phyloP scores from a whole-genome alignment of 2,888 invertebrate species.

The Polyommatus icarus region DNA sequence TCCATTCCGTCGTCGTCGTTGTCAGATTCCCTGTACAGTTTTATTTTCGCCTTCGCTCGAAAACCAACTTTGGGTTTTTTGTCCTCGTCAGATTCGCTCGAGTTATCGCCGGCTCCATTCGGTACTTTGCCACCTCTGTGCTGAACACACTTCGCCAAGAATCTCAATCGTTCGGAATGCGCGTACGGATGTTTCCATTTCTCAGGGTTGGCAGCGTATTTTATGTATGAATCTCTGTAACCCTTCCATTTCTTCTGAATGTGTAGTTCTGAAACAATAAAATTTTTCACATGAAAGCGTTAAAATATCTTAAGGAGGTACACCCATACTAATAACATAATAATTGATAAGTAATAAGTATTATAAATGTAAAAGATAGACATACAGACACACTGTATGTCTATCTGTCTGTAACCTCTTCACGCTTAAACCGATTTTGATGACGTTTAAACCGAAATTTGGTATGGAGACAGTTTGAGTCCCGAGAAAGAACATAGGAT shows the following conservation, averaged over 20 bases:
- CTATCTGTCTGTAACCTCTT: too few relatives aligned
- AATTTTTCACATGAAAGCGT: neutral
- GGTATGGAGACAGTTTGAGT: too few relatives aligned
- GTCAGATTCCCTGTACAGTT: slow-evolving; percentile 55
- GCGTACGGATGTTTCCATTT: slow-evolving; percentile 65
- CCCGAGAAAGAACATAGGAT: too few relatives aligned
- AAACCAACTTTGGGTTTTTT: slow-evolving; percentile 47
- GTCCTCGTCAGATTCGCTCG: slow-evolving; percentile 57
- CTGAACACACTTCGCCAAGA: slow-evolving; percentile 54
- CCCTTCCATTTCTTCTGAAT: slow-evolving; percentile 77
- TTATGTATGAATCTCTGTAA: slow-evolving; percentile 64
- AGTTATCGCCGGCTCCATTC: slow-evolving; percentile 39
- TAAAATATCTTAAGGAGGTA: neutral
- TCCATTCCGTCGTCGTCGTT: slow-evolving; percentile 48
- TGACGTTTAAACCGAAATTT: too few relatives aligned
- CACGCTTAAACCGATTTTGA: too few relatives aligned
- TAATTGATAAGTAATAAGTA: too few relatives aligned
- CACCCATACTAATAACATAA: too few relatives aligned
- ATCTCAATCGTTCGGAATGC: slow-evolving; percentile 62
- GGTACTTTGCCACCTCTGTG: slow-evolving; percentile 42
- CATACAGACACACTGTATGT: too few relatives aligned
- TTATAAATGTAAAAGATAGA: too few relatives aligned
- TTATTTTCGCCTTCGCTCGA: slow-evolving; percentile 55
- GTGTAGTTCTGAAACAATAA: slow-evolving; percentile 57
- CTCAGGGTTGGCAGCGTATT: slow-evolving; percentile 53